Evolutionary conservation across 2,113 vertebrate species (phyloP).

Genomic region (Delphinus delphis): DNA sequence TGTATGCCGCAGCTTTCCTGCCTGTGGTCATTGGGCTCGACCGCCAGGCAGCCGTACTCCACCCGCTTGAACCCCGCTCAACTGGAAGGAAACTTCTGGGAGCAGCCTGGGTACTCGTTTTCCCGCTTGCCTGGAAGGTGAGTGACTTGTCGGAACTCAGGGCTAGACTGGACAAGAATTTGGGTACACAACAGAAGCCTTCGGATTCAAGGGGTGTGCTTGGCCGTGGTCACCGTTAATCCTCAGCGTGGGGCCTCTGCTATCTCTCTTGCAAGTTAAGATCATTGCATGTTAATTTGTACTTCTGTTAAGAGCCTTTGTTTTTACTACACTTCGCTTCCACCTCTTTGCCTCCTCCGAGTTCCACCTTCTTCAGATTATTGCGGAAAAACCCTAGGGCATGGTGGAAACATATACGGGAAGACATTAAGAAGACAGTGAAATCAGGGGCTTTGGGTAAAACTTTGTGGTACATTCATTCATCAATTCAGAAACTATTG

Average conservation of each 20-base stretch:
- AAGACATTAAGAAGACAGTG: neutral
- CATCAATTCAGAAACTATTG: neutral
- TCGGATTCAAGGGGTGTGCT: neutral
- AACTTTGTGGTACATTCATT: neutral
- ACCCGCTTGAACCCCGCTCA: constrained; percentile 22
- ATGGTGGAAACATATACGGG: neutral
- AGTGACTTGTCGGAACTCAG: neutral
- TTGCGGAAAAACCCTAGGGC: neutral
- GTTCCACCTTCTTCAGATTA: neutral
- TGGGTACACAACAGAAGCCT: neutral
- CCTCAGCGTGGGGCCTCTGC: neutral
- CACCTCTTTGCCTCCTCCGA: neutral
- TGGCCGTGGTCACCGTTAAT: neutral
- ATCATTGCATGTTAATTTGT: neutral
- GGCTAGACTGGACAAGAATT: neutral
- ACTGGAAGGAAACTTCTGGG: constrained; percentile 74
- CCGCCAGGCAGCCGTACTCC: constrained; percentile 72
- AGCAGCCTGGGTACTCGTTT: constrained; percentile 72
- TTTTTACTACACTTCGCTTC: neutral
- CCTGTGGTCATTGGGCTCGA: constrained; percentile 79
- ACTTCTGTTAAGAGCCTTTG: neutral
- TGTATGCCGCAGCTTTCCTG: constrained; percentile 79
- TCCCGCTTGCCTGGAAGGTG: constrained; percentile 77
- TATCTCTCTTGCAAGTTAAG: neutral
- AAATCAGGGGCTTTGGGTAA: neutral